Percentiles rank a stretch among this genome's conserved stretches.
Evolutionary conservation across 2,113 vertebrate genomes (phyloP).

Genomic region (Casuarius casuarius): DNA sequence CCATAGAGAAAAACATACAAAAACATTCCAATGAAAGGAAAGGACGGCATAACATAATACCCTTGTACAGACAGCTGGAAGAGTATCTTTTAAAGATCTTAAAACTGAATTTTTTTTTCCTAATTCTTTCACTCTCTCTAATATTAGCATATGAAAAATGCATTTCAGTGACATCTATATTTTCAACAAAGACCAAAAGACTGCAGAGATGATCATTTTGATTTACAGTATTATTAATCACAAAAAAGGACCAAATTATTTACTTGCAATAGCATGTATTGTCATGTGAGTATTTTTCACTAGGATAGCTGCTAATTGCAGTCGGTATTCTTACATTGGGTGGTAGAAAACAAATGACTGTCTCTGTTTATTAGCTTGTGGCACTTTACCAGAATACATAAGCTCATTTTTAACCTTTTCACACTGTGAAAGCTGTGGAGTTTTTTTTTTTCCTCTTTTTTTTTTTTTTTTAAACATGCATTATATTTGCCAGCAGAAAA

Average conservation of each 20-base stretch:
- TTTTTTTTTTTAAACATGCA: not conserved
- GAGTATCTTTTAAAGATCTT: not conserved
- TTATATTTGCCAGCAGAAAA: slow-evolving; percentile 22
- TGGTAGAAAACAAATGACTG: slow-evolving; percentile 31
- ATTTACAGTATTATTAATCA: slow-evolving; percentile 36
- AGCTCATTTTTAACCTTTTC: slow-evolving; percentile 16
- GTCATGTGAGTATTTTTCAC: not conserved
- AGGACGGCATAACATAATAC: not conserved
- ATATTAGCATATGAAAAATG: not conserved
- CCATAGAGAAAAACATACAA: not conserved
- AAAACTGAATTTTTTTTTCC: slow-evolving; percentile 14
- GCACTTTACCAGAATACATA: not conserved
- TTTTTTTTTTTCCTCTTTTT: not conserved
- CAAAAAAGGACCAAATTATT: slow-evolving; percentile 12
- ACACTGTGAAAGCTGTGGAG: not conserved
- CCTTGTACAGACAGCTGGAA: not conserved
- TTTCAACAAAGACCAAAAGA: not conserved
- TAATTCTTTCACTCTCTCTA: not conserved
- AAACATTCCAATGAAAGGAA: not conserved
- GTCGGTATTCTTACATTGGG: not conserved
- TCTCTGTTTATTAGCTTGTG: slow-evolving; percentile 38
- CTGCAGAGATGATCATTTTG: not conserved
- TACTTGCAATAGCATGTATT: not conserved
- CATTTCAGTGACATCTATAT: slow-evolving; percentile 4
- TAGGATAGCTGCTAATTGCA: not conserved